Evolutionary conservation across 2,888 invertebrate species (phyloP), one percentile per base, ranked within the genome.

Genomic region (Selenia dentaria): DNA sequence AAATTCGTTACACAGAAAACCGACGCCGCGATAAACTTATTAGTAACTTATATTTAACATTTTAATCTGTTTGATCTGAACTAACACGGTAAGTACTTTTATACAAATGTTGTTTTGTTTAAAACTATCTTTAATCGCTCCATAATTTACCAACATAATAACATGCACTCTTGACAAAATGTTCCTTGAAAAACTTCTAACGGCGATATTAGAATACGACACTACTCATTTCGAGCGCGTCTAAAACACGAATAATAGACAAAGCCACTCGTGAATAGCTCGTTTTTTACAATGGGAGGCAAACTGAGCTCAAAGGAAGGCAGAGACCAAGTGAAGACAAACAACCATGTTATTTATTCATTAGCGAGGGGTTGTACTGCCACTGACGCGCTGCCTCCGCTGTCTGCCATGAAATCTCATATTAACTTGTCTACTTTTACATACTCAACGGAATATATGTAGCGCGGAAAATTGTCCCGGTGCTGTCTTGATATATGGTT

Each of bases 341-440:
- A 62, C 62, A 59, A 48, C 53, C 55, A 33, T 67, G 62, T 74
- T 75, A 74, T 71, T 74, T 76, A 76, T 76, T 76, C 75, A 76
- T 75, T 70, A 75, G 57, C 59, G 36, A 54, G 40, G 67, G 66
- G 64, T 46, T 57, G 66, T 57, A n/a, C n/a, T n/a, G n/a, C n/a
- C n/a, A 63, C 46, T 52, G 49, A 61, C 59, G 64, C 60, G 62
- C 57, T 65, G 65, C 72, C 73, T 69, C 64, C 64, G 59, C 55
- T 44, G 57, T 62, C 62, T 64, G 67, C 74, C 71, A 73, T 77
- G 75, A 79, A 79, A 78, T 77, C 74, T 79, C 77, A 73, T 79
- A 81, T 80, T 32, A 81, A 74, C 79, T 75, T 81, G 76, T 80
- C 77, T 74, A 70, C 80, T 76, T 77, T 72, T 66, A 61, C 61